These are phyloP conservation scores for Diprion similis DNA, from an alignment of 1,140 invertebrate genomes.

Conservation along the genomic window DNA sequence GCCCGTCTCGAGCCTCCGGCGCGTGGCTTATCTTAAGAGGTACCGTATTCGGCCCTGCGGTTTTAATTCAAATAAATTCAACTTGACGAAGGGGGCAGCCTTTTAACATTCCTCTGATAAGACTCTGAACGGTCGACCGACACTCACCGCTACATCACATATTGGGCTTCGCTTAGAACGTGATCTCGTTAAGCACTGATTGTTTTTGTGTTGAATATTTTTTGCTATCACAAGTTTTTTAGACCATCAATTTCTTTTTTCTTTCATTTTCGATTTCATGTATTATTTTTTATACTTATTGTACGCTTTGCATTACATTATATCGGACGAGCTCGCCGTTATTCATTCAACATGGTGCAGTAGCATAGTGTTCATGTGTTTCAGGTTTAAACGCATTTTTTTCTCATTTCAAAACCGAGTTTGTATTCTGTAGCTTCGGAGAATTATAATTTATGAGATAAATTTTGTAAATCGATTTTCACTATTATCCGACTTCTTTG, in stretches of 20 bases:
- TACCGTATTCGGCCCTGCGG: slow-evolving; percentile 38
- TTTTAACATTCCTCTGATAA: slow-evolving; percentile 63
- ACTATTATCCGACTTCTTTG: too few relatives aligned
- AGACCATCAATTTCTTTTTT: neutral
- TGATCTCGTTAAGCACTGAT: neutral
- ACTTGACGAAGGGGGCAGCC: slow-evolving; percentile 57
- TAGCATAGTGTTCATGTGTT: too few relatives aligned
- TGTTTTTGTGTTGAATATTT: neutral
- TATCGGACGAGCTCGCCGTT: too few relatives aligned
- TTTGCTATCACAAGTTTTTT: too few relatives aligned
- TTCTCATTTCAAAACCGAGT: too few relatives aligned
- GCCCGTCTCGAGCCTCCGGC: slow-evolving; percentile 25
- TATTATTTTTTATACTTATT: too few relatives aligned
- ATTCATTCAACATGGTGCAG: too few relatives aligned
- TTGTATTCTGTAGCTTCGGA: too few relatives aligned
- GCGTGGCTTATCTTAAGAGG: slow-evolving; percentile 44
- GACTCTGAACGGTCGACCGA: neutral
- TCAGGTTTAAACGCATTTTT: too few relatives aligned
- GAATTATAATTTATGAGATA: too few relatives aligned
- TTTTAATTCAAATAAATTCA: slow-evolving; percentile 62
- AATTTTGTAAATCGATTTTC: too few relatives aligned
- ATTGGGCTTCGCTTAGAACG: neutral
- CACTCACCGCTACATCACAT: neutral
- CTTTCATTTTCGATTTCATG: neutral
- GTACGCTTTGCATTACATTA: too few relatives aligned